Evolutionary conservation across 2,797 vertebrate genomes (phyloP).

Genomic region (Poeciliopsis gracilis): DNA sequence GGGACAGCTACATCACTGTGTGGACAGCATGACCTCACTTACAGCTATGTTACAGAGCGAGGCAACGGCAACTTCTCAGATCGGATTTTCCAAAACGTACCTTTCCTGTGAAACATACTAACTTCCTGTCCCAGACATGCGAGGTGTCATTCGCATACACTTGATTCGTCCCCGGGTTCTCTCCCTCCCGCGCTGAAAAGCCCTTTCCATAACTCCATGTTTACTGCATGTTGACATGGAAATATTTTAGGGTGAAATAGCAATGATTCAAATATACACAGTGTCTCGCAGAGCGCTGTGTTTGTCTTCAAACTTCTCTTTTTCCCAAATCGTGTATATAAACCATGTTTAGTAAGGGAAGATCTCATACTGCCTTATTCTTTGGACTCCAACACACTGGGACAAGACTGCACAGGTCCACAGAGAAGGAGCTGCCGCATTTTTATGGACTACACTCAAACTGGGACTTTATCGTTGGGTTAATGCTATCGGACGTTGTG

Average conservation of each 20-base stretch:
- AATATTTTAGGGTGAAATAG: conserved; percentile 85
- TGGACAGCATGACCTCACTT: neutral
- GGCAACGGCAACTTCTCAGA: neutral
- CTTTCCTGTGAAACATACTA: neutral
- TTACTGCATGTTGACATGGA: conserved; percentile 81
- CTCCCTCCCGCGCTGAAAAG: conserved; percentile 66
- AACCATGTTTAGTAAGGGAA: conserved; percentile 63
- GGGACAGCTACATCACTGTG: neutral
- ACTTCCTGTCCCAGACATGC: neutral
- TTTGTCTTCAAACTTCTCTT: conserved; percentile 83
- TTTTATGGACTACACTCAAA: conserved; percentile 35
- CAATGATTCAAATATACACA: conserved; percentile 82
- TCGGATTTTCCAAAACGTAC: neutral
- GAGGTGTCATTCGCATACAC: neutral
- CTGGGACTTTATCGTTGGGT: conserved; percentile 22
- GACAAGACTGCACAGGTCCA: conserved; percentile 12
- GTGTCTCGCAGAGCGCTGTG: conserved; percentile 62
- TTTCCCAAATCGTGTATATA: conserved; percentile 82
- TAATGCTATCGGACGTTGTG: neutral
- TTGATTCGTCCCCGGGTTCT: conserved; percentile 16
- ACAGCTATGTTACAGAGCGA: neutral
- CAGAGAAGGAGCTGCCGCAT: conserved; percentile 26
- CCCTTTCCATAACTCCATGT: conserved; percentile 72
- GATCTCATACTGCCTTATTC: conserved; percentile 51
- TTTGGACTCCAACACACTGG: conserved; percentile 42